These are phyloP conservation scores for Glaucomys volans DNA, from an alignment of 2,113 vertebrate species.

Conservation along the genomic window DNA sequence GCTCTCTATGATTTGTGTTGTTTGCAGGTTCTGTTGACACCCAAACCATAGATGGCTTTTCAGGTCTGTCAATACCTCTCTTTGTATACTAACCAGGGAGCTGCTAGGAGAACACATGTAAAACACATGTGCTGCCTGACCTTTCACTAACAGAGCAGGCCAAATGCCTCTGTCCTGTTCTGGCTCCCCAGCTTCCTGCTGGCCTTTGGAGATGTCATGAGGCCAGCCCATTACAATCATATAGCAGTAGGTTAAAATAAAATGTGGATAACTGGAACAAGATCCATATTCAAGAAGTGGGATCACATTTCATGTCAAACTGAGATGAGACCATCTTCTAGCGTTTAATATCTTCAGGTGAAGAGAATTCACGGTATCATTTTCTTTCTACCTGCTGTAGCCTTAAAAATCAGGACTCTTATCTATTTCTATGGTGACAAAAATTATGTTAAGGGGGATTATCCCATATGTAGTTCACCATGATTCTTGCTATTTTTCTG, in stretches of 20 bases:
- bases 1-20: slow-evolving; percentile 25
- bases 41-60: slow-evolving; percentile 41
- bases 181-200: not conserved
- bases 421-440: not conserved
- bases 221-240: not conserved
- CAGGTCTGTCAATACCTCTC: not conserved
- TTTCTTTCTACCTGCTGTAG: not conserved
- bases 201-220: slow-evolving; percentile 56
- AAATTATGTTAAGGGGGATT: not conserved
- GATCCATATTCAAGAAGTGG: slow-evolving; percentile 2
- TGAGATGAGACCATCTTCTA: slow-evolving; percentile 35
- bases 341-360: not conserved
- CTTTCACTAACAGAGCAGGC: slow-evolving; percentile 10
- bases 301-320: slow-evolving; percentile 2
- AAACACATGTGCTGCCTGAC: not conserved
- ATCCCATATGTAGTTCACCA: not conserved
- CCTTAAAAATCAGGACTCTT: slow-evolving; percentile 35
- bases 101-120: slow-evolving; percentile 5
- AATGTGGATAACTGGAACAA: not conserved
- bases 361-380: not conserved
- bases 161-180: not conserved
- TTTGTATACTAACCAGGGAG: not conserved
- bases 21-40: not conserved
- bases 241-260: not conserved
- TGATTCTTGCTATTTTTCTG: slow-evolving; percentile 19